phyloP scores from a whole-genome alignment of 2,797 vertebrate genomes.

The Mallotus villosus region DNA sequence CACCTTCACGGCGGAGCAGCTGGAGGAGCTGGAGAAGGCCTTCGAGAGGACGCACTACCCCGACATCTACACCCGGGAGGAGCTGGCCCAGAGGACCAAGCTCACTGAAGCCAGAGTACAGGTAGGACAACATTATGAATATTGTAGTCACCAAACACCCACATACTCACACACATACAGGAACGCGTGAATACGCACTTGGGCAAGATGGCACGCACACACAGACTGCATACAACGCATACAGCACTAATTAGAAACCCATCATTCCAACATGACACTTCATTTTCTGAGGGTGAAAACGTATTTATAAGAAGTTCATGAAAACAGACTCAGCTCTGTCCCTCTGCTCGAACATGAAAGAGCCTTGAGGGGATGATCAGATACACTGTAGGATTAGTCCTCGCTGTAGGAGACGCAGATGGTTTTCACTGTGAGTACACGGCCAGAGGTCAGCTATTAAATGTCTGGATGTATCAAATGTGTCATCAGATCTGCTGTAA shows the following conservation, averaged over 20 bases:
- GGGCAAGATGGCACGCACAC: not conserved
- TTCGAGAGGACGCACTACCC: constrained; percentile 97
- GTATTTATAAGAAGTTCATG: not conserved
- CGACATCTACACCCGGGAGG: constrained; percentile 94
- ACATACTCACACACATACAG: not conserved
- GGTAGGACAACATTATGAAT: constrained; percentile 31
- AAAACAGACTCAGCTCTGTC: not conserved
- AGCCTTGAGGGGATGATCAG: constrained; percentile 13
- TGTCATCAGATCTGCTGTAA: constrained; percentile 24
- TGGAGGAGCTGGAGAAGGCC: constrained; percentile 95
- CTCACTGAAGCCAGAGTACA: constrained; percentile 93
- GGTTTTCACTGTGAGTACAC: constrained; percentile 23
- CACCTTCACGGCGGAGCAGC: constrained; percentile 93
- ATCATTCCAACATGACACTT: constrained; percentile 3
- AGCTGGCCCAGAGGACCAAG: constrained; percentile 94
- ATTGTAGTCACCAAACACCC: not conserved
- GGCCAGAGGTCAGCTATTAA: constrained; percentile 25
- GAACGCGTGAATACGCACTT: constrained; percentile 2
- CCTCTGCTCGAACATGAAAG: constrained; percentile 6
- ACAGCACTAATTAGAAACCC: constrained; percentile 5
- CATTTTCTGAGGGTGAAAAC: constrained; percentile 1
- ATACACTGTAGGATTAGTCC: constrained; percentile 20
- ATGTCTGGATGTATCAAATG: constrained; percentile 22
- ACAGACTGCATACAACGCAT: constrained; percentile 6
- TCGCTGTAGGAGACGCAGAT: constrained; percentile 14